phyloP scores from a whole-genome alignment of 2,797 vertebrate genomes.

The Buphagus erythrorhynchus region DNA sequence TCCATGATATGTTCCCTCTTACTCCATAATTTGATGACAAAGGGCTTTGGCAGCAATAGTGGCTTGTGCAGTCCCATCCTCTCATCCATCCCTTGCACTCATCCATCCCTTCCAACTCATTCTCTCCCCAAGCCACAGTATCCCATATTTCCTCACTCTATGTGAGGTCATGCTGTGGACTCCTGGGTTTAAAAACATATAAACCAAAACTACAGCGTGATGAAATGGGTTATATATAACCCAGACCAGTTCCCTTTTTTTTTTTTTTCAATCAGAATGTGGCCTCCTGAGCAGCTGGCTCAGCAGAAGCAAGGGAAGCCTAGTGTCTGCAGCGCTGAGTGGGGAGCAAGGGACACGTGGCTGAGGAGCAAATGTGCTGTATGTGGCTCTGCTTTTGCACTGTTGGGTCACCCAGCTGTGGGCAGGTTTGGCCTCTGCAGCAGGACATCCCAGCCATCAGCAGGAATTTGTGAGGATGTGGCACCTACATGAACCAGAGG shows the following conservation, averaged over 20 bases:
- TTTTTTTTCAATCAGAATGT: fast-evolving
- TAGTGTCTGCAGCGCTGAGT: not conserved
- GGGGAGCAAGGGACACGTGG: fast-evolving
- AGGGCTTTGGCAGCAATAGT: not conserved
- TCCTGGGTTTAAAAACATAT: not conserved
- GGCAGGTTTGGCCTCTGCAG: not conserved
- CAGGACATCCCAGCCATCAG: fast-evolving
- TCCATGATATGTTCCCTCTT: not conserved
- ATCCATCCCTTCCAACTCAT: not conserved
- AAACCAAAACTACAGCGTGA: not conserved
- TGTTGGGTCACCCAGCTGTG: not conserved
- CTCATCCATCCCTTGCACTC: not conserved
- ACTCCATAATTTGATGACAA: fast-evolving
- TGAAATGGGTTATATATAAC: not conserved
- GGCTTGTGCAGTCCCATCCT: not conserved
- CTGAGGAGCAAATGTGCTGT: not conserved
- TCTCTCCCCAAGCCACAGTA: not conserved
- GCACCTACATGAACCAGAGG: not conserved
- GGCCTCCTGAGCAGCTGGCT: not conserved
- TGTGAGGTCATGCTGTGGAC: not conserved
- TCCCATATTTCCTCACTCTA: fast-evolving
- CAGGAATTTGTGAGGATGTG: not conserved
- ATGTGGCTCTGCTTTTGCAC: not conserved
- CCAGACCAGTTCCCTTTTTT: not conserved
- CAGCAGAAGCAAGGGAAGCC: not conserved